Evolutionary conservation across 2,113 vertebrate genomes (phyloP).

Genomic region (Heloderma charlesbogerti): DNA sequence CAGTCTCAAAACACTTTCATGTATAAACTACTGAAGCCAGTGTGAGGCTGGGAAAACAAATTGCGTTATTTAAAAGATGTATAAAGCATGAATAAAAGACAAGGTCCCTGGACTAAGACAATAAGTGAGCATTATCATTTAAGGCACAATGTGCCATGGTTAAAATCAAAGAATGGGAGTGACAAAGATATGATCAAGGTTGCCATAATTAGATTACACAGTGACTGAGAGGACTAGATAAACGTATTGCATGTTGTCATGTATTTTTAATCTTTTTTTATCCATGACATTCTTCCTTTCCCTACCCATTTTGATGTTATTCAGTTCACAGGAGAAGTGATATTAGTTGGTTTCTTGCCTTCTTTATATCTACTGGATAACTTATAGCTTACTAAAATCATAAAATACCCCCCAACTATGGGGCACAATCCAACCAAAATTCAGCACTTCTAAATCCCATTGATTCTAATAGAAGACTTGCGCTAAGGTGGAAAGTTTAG

Average conservation of each 20-base stretch:
- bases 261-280: conserved; percentile 22
- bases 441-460: background rate
- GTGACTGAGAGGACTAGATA: conserved; percentile 18
- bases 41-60: background rate
- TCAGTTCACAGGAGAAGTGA: background rate
- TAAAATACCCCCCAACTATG: background rate
- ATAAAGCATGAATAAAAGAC: conserved; percentile 29
- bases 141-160: background rate
- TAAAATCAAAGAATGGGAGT: conserved; percentile 21
- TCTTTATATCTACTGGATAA: background rate
- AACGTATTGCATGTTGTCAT: background rate
- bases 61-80: conserved; percentile 21
- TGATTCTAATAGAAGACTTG: background rate
- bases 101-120: background rate
- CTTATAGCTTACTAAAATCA: background rate
- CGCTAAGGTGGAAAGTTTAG: too few species aligned
- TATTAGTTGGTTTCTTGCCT: background rate
- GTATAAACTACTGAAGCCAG: background rate
- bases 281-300: background rate
- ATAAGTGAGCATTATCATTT: background rate
- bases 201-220: background rate
- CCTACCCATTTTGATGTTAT: background rate
- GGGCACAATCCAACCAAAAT: background rate
- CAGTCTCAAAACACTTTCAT: conserved; percentile 14
- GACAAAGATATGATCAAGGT: background rate